Evolutionary conservation across 2,797 vertebrate genomes (phyloP), one percentile per base, ranked within the genome.

Genomic region (Artibeus lituratus): DNA sequence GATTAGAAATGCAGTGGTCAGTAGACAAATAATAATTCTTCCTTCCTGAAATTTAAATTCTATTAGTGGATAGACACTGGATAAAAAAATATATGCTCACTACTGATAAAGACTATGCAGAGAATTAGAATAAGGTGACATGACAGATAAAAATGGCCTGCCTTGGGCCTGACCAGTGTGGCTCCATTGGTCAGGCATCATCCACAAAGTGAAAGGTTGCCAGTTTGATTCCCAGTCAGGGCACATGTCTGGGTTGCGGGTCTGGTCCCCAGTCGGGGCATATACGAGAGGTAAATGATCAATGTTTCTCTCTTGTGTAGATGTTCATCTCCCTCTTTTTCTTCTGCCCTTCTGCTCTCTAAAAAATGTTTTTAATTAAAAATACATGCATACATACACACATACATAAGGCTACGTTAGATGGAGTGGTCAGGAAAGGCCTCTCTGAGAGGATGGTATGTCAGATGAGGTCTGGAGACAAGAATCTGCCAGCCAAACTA

Each of bases 41-140:
- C 5, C 7, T 16, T 91, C 77, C 87, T 87, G 22, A 35, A 57
- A 69, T 32, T 74, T 78, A 69, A 10, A 69, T 55, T 82, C 55
- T 47, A 59, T 1, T 53, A 70, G 15, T 74, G 47, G 65, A 70
- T 26, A 94, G 44, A 86, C 16, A 73, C 3, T 44, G 90, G 77
- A 42, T 47, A 94, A 47, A 76, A 76, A 57, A 80, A 82, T 53
- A 73, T 21, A 69, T 65, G 49, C 21, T 44, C 65, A 65, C 67
- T 78, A 21, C 42, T 86, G 62, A 94, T 29, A 96, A 94, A 95
- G 24, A 19, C 37, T 70, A 78, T 74, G 51, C 67, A 92, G 59
- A 89, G 49, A 87, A 76, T 65, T 89, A 76, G 81, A 91, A 83
- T 49, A 90, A 77, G 7, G 8, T 42, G 15, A 62, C 35, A 53